Base-by-base conservation (phyloP, 2,888 invertebrate genomes). In the Diarsia brunnea region DNA sequence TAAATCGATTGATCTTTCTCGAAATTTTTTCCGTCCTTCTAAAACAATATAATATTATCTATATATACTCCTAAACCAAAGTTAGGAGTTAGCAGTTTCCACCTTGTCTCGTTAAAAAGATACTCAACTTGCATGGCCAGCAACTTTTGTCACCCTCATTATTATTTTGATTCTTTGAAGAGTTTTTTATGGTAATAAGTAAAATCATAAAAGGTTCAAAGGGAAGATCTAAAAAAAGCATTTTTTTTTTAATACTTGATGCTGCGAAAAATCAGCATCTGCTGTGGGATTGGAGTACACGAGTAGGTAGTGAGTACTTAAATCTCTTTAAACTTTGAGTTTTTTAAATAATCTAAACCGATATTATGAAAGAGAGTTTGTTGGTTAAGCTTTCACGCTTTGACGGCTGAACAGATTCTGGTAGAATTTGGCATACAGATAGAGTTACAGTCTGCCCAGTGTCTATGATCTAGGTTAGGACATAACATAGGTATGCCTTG, bases 131-230 rank as follows among this genome's bases (percentile, higher is more conserved):
- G 69, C 66, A 47, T 51, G 27, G 5, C n/a, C n/a, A 67, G 79
- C 84, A 67, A 78, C 49, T 69, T 69, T 73, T 24, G 11, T 38
- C 55, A 27, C 14, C 78, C 55, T 83, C 84, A 70, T 80, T 77
- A 83, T 63, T 70, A 70, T 55, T 80, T 58, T 31, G n/a, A 58
- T 64, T 21, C 49, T 77, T 77, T 77, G 68, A 77, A 53, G 27
- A 53, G 19, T 14, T 75, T 67, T 67, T 51, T 75, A 47, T 45
- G 14, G 19, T 24, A 45, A 38, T 64, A 81, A 55, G 10, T 27
- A 58, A 58, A 58, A 27, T 60, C 19, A 31, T 60, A 27, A 60
- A 31, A 60, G 58, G 58, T 73, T 7, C 1, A 21, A 69, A 70
- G 27, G 12, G 5, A 53, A 49, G 49, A 21, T 31, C 3, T 10